Conservation (phyloP, 2,888 invertebrate species). For the Synergus umbraculus region DNA sequence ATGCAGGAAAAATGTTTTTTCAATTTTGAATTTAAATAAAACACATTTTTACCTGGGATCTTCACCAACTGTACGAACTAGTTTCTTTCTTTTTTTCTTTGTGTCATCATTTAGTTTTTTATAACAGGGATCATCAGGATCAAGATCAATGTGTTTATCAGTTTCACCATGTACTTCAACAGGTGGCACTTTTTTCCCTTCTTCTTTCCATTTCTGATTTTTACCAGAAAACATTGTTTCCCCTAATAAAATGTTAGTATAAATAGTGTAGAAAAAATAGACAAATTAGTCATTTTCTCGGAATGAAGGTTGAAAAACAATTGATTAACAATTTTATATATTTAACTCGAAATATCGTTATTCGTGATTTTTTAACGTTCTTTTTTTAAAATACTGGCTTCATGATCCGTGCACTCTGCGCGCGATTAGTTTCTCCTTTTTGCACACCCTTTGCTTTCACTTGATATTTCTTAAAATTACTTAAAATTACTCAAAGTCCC, state of each 20-base stretch:
- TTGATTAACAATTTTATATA: background rate
- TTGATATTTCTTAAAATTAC: too few relatives aligned
- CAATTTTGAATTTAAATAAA: background rate
- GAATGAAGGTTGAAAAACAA: background rate
- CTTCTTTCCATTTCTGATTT: background rate
- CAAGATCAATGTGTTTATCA: background rate
- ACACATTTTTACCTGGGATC: constrained; percentile 18
- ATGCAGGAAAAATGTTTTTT: background rate
- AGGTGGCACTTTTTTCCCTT: background rate
- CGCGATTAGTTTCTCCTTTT: too few relatives aligned
- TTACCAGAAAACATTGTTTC: background rate
- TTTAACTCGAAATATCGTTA: background rate
- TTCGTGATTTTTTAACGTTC: too few relatives aligned
- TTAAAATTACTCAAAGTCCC: too few relatives aligned
- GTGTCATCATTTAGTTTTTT: background rate
- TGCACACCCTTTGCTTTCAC: too few relatives aligned
- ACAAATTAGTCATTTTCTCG: background rate
- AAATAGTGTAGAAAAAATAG: background rate
- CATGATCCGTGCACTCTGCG: too few relatives aligned
- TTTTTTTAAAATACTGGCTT: too few relatives aligned
- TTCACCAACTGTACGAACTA: background rate
- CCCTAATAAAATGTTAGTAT: background rate
- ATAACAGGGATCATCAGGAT: constrained; percentile 21
- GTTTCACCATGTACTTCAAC: too few relatives aligned
- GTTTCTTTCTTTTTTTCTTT: background rate